A percentile compares a stretch with the other conserved stretches of the same genome.
These are phyloP conservation scores for Alectura lathami DNA, from an alignment of 2,113 vertebrate genomes.

Conservation along the genomic window DNA sequence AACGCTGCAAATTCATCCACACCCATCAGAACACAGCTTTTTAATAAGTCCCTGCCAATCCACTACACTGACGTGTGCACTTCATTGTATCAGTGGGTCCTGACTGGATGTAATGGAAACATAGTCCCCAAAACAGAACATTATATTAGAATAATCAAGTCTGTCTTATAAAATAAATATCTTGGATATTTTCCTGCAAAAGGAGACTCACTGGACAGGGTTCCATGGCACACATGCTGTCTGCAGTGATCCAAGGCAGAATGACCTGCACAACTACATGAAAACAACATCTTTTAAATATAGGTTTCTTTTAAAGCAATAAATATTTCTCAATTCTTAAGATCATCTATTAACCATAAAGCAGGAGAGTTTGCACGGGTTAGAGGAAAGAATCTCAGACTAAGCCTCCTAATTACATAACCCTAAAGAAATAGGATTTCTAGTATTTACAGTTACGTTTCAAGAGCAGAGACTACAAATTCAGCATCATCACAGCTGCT, in stretches of 20 bases:
- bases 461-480: slow-evolving; percentile 43
- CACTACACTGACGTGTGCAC: neutral
- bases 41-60: slow-evolving; percentile 18
- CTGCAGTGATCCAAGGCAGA: slow-evolving; percentile 50
- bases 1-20: neutral
- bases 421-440: slow-evolving; percentile 57
- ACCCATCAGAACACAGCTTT: slow-evolving; percentile 48
- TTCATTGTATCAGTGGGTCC: neutral
- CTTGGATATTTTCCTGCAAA: slow-evolving; percentile 25
- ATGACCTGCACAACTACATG: slow-evolving; percentile 33
- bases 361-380: slow-evolving; percentile 56
- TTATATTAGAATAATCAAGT: slow-evolving; percentile 31
- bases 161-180: slow-evolving; percentile 62
- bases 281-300: slow-evolving; percentile 75
- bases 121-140: neutral
- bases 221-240: slow-evolving; percentile 51
- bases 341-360: slow-evolving; percentile 70
- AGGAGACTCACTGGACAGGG: slow-evolving; percentile 20
- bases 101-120: slow-evolving; percentile 8
- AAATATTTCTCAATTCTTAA: slow-evolving; percentile 77
- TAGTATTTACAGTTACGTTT: slow-evolving; percentile 48
- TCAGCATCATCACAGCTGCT: slow-evolving; percentile 26
- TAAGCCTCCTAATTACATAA: slow-evolving; percentile 51
- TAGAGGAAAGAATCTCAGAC: slow-evolving; percentile 54
- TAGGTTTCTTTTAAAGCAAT: slow-evolving; percentile 78